Evolutionary conservation across 2,113 vertebrate genomes (phyloP).

Genomic region (Neofelis nebulosa): DNA sequence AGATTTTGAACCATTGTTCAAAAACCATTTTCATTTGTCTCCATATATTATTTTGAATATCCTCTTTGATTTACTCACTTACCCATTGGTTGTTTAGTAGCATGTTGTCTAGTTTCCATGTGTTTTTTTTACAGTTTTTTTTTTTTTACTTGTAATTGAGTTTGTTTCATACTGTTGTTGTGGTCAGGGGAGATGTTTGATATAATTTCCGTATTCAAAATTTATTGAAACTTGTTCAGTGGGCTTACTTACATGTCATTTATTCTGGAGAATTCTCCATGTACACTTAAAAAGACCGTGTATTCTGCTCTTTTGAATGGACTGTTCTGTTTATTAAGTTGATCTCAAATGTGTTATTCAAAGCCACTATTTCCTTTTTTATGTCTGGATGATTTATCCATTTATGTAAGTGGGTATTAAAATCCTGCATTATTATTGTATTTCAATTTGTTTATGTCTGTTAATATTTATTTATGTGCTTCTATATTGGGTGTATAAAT

Average conservation of each 20-base stretch:
- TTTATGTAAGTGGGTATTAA: neutral
- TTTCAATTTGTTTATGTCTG: neutral
- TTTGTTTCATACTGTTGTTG: neutral
- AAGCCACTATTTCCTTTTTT: neutral
- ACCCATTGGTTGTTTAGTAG: neutral
- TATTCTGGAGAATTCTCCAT: neutral
- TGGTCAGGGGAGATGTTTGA: neutral
- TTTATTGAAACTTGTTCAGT: neutral
- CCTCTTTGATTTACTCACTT: neutral
- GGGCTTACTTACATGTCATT: neutral
- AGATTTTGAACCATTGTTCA: neutral
- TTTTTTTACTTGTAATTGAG: neutral
- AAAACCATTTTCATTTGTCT: neutral
- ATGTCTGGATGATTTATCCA: neutral
- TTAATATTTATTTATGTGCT: neutral
- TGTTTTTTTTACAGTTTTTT: neutral
- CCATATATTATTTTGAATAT: neutral
- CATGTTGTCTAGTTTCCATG: neutral
- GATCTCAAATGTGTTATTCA: neutral
- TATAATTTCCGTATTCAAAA: neutral
- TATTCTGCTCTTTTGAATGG: neutral
- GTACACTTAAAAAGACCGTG: neutral
- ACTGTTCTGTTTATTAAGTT: neutral
- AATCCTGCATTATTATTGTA: neutral
- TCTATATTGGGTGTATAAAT: neutral